These are phyloP conservation scores for Drusus annulatus DNA, from an alignment of 1,140 invertebrate genomes.

Conservation along the genomic window DNA sequence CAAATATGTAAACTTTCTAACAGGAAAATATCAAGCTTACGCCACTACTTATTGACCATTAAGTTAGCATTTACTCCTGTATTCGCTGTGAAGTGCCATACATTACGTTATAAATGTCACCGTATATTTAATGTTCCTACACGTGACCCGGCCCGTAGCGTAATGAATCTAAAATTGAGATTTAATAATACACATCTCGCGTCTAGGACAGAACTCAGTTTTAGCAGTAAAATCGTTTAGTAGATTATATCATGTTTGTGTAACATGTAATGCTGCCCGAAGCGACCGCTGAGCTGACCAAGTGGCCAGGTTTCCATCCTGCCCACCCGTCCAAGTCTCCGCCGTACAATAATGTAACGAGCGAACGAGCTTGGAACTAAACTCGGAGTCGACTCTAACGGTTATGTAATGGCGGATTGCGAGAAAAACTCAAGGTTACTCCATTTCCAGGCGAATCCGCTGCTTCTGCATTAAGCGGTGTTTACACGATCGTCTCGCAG, in stretches of 20 bases:
- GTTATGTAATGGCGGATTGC: slow-evolving; percentile 43
- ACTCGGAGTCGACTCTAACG: slow-evolving; percentile 43
- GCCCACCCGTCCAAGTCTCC: slow-evolving; percentile 7
- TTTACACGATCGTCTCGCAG: neutral
- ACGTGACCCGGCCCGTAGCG: neutral
- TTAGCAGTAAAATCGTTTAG: too few relatives aligned
- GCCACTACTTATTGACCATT: too few relatives aligned
- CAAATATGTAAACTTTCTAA: too few relatives aligned
- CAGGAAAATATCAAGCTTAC: too few relatives aligned
- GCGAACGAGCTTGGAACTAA: slow-evolving; percentile 16
- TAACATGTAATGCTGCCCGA: neutral
- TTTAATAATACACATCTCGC: neutral
- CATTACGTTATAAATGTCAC: slow-evolving; percentile 5
- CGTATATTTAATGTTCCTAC: neutral
- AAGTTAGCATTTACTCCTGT: too few relatives aligned
- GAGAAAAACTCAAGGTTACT: slow-evolving; percentile 50
- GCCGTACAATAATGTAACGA: slow-evolving; percentile 11
- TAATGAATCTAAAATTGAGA: neutral
- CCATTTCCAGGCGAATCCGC: slow-evolving; percentile 44
- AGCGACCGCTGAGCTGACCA: neutral
- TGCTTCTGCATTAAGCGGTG: neutral
- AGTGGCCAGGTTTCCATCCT: slow-evolving; percentile 32
- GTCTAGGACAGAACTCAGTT: too few relatives aligned
- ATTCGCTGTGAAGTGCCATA: too few relatives aligned
- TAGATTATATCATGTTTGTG: slow-evolving; percentile 25